Evolutionary conservation across 2,888 invertebrate species (phyloP), one percentile per base, ranked within the genome.

Genomic region (Cistogaster globosa): DNA sequence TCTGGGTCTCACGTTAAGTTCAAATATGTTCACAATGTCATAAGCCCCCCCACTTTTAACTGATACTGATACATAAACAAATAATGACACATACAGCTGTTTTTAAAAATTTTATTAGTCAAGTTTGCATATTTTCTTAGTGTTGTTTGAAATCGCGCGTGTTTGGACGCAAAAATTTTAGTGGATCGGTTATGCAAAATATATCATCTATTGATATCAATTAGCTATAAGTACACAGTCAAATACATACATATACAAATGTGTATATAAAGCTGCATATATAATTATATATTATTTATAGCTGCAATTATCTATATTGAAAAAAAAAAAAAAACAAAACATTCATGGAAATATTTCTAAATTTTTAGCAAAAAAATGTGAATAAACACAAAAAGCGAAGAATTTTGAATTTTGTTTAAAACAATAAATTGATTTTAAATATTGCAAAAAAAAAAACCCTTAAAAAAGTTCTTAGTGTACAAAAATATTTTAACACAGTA

Each of bases 61-160:
- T 45, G 11, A 45, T 36, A 74, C 38, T 32, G 32, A 58, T 48
- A 74, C 38, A 63, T 16, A 75, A 74, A 75, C 68, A 81, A 68
- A 68, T n/a, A 62, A 55, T 69, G 67, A 62, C 65, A 85, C 68
- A 58, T 53, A 71, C 65, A 80, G 71, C 71, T 82, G 82, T 77
- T 82, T 69, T 67, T 67, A 80, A 51, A 67, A 77, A 82, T 69
- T 71, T 58, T 77, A 65, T 79, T 86, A 76, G 75, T 60, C 71
- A 82, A 81, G 82, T 83, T 84, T 84, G 86, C 86, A 81, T 86
- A 86, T 80, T 86, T 83, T 80, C 84, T 86, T 86, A 87, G 87
- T 87, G 86, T 86, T 82, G 71, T 87, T 86, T 87, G 87, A 86
- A 84, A 86, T 84, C 87, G 87, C 87, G 87, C 87, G 87, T 86